These are phyloP conservation scores for Lethrus apterus DNA, from an alignment of 1,140 invertebrate genomes.

Conservation along the genomic window DNA sequence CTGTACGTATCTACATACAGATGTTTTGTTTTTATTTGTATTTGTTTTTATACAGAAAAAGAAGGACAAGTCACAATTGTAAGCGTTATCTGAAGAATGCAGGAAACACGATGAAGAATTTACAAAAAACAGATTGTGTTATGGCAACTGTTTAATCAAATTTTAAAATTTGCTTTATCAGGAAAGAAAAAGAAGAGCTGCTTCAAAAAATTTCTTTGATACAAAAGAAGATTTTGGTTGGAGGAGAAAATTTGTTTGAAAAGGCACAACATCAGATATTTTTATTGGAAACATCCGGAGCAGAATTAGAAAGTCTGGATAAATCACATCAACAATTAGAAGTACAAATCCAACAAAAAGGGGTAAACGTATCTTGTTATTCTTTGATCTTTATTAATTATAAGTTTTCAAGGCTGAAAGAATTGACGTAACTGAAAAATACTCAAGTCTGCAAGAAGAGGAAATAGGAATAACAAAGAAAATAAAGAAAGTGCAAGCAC, in stretches of 20 bases:
- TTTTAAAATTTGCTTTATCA: constrained; percentile 30
- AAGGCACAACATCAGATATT: constrained; percentile 90
- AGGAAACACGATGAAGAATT: constrained; percentile 36
- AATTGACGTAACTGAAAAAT: constrained; percentile 93
- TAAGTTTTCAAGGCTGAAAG: constrained; percentile 63
- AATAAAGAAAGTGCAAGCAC: constrained; percentile 78
- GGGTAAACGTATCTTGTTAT: constrained; percentile 51
- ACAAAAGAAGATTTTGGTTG: constrained; percentile 94
- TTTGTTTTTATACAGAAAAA: constrained; percentile 33
- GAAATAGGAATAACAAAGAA: constrained; percentile 87
- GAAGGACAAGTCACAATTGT: constrained; percentile 32
- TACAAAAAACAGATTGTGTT: constrained; percentile 33
- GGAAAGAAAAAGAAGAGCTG: constrained; percentile 67
- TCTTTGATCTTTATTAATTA: constrained; percentile 8
- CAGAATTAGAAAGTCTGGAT: constrained; percentile 78
- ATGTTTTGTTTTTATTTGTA: background rate
- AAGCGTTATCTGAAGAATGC: constrained; percentile 42
- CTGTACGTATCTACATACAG: constrained; percentile 24
- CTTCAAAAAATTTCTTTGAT: constrained; percentile 82
- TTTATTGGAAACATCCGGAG: constrained; percentile 82
- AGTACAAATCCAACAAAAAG: constrained; percentile 76
- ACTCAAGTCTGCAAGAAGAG: constrained; percentile 90
- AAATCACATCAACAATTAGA: constrained; percentile 77
- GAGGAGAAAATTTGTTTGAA: constrained; percentile 96
- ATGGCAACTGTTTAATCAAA: too few relatives aligned